Percentiles rank a stretch among this genome's conserved stretches.
Conservation (phyloP, 2,797 vertebrate genomes). For the Xerus rutilus region DNA sequence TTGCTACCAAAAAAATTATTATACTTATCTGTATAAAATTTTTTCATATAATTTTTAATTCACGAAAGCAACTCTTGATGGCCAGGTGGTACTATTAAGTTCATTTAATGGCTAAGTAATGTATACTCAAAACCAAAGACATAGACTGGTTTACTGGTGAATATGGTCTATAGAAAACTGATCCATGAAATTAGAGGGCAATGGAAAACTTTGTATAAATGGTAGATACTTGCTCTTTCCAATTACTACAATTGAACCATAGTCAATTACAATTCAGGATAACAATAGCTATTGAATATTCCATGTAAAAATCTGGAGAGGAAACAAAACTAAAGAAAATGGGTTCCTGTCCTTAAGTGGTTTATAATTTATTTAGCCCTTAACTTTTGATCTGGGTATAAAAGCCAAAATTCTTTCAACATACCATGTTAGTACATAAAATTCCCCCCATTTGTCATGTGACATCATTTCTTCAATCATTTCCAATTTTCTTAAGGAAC, state of each 20-base stretch:
- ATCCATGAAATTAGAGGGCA: not conserved
- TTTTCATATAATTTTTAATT: constrained; percentile 6
- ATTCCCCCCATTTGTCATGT: not conserved
- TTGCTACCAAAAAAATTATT: not conserved
- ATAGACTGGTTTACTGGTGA: not conserved
- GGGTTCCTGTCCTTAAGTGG: not conserved
- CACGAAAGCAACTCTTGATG: not conserved
- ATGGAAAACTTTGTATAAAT: not conserved
- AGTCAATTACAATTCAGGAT: not conserved
- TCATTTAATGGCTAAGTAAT: not conserved
- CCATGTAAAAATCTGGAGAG: constrained; percentile 2
- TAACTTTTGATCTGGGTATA: not conserved
- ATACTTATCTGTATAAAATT: not conserved
- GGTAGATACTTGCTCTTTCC: not conserved
- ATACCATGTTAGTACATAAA: not conserved
- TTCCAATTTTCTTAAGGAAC: constrained; percentile 23
- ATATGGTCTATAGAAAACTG: not conserved
- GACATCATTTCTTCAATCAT: not conserved
- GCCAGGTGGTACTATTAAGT: not conserved
- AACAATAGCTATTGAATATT: not conserved
- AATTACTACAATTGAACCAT: not conserved
- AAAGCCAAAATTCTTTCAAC: not conserved
- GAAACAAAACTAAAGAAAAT: constrained; percentile 7
- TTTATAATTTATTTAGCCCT: constrained; percentile 10
- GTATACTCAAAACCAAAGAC: not conserved